Evolutionary conservation across 92 coral and sea anemone species (phyloP), one percentile per base, ranked within the genome.

Genomic region (Umimayanthus kanabou): DNA sequence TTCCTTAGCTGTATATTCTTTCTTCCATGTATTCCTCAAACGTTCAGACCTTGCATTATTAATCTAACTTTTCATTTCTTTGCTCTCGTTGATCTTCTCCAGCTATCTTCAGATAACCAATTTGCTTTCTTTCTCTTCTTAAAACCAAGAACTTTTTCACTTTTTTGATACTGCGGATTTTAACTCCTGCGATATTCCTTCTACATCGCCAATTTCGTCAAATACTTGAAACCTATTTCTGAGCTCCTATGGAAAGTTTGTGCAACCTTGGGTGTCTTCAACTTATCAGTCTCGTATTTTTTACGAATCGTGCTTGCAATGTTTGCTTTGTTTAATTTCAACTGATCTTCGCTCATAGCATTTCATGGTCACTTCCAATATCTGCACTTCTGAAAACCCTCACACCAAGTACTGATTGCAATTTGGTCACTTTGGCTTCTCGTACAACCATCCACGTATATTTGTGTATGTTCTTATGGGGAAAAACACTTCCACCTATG

Each of bases 211-310:
- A 82, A 15, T 55, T 53, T 82, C 87, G 20, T 65, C 53, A 18
- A 67, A 20, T 74, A 65, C 39, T 49, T 82, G 87, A 29, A 82
- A 69, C 11, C 87, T 82, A 58, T 85, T 75, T 40, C 88, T 85
- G 29, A 76, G 67, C 74, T 85, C 81, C 53, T 74, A 28, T 40
- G 77, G 65, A 75, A 85, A 15, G 77, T 39, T 73, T 85, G 88
- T 28, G 81, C 74, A 25, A 75, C 30, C 66, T 49, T 75, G 8
- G 88, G 88, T 25, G 50, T 37, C 82, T 85, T 85, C 55, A 85
- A 42, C 61, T 85, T 85, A 29, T 55, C 40, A n/a, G 39, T 22
- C 69, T 85, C 61, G 33, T 64, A 33, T 33, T 33, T 33, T 0
- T 2, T 33, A 33, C 37, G 37, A 33, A 33, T 33, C 37, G 37